Evolutionary conservation across 2,797 vertebrate species (phyloP).

Genomic region (Scyliorhinus canicula): DNA sequence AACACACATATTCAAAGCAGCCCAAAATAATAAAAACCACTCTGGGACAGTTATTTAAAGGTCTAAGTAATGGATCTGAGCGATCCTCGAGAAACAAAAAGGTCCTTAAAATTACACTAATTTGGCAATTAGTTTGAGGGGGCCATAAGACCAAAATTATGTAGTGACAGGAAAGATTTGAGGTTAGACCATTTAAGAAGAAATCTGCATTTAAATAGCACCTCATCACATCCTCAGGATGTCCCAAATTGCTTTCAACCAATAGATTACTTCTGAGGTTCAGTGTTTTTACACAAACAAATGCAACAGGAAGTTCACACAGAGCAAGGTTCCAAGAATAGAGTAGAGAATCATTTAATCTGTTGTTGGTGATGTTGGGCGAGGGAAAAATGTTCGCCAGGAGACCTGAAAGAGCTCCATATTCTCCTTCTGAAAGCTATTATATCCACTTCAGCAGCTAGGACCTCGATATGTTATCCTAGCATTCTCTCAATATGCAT

Average conservation of each 20-base stretch:
- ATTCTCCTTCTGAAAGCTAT: not conserved
- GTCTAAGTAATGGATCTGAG: not conserved
- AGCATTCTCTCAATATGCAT: not conserved
- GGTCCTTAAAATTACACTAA: not conserved
- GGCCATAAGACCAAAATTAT: not conserved
- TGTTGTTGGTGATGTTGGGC: not conserved
- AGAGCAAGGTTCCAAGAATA: not conserved
- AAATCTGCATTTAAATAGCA: conserved; percentile 2
- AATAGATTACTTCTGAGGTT: not conserved
- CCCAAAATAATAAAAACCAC: not conserved
- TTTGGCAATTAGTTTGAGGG: not conserved
- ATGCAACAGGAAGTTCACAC: not conserved
- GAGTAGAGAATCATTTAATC: not conserved
- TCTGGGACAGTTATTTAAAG: not conserved
- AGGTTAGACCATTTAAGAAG: conserved; percentile 6
- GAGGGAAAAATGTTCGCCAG: not conserved
- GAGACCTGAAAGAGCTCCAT: not conserved
- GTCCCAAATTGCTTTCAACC: not conserved
- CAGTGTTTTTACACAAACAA: not conserved
- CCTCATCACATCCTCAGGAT: not conserved
- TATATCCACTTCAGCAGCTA: not conserved
- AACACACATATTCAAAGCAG: not conserved
- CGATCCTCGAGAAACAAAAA: not conserved
- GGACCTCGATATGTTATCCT: not conserved
- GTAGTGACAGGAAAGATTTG: not conserved